These are phyloP conservation scores for Itoplectis maculator DNA, from an alignment of 2,888 invertebrate genomes.

Conservation along the genomic window DNA sequence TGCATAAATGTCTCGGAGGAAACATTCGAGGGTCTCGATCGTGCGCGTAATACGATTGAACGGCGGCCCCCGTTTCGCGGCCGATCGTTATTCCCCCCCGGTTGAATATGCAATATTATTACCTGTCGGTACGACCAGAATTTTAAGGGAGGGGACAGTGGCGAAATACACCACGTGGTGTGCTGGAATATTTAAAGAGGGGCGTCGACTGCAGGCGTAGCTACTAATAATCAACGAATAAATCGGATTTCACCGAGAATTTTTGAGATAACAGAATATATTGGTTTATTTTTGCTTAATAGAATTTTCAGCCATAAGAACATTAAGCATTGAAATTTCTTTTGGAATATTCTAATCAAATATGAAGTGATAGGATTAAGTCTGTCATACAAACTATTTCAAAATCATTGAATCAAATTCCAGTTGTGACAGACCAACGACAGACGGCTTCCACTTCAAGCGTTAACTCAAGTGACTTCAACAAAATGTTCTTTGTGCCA, in stretches of 20 bases:
- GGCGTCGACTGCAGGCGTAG: not conserved
- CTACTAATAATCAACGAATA: not conserved
- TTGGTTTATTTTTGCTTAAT: no score
- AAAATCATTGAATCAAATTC: no score
- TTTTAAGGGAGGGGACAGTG: not conserved
- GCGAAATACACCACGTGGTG: not conserved
- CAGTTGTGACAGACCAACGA: not conserved
- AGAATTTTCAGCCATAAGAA: no score
- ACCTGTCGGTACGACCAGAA: not conserved
- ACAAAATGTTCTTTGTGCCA: not conserved
- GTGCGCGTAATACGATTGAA: conserved; percentile 38
- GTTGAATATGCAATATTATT: conserved; percentile 26
- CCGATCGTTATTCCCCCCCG: not conserved
- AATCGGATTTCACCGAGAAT: not conserved
- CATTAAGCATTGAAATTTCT: no score
- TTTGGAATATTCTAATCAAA: no score
- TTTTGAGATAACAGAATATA: no score
- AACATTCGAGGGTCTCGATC: conserved; percentile 45
- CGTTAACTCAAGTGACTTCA: not conserved
- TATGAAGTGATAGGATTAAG: no score
- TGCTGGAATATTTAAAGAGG: not conserved
- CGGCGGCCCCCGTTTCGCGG: conserved; percentile 22
- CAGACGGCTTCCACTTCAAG: not conserved
- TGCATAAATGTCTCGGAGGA: not conserved
- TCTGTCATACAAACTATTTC: no score